These are phyloP conservation scores for Marcusenius ussheri DNA, from an alignment of 2,113 vertebrate species.

Conservation along the genomic window DNA sequence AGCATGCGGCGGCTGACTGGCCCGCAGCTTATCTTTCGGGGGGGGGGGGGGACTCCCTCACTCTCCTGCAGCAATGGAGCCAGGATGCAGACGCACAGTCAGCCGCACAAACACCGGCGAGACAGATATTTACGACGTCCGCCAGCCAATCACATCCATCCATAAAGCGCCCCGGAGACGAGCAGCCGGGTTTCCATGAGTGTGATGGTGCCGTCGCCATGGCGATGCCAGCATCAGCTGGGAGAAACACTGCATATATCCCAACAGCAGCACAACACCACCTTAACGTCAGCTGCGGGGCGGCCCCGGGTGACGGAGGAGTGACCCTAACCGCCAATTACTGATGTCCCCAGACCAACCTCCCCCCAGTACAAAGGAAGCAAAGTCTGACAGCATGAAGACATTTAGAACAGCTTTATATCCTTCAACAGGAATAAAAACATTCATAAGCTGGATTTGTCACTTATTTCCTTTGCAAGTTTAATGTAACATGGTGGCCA, in stretches of 20 bases:
- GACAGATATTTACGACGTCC: not conserved
- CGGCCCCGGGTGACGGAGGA: not conserved
- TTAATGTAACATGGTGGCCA: not conserved
- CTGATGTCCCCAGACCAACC: not conserved
- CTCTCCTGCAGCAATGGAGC: not conserved
- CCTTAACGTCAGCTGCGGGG: not conserved
- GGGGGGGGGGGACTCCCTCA: conserved; percentile 24
- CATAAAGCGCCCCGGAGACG: not conserved
- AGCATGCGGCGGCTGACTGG: conserved; percentile 33
- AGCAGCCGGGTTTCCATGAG: not conserved
- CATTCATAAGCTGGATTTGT: not conserved
- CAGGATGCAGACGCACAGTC: not conserved
- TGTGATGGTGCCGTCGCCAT: not conserved
- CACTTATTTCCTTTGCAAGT: not conserved
- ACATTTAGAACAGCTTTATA: not conserved
- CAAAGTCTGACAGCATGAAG: not conserved
- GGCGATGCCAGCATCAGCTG: not conserved
- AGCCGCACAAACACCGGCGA: not conserved
- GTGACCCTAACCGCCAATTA: not conserved
- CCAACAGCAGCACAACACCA: not conserved
- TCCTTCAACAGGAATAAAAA: not conserved
- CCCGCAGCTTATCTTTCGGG: conserved; percentile 32
- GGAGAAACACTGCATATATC: not conserved
- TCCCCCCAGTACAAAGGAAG: not conserved
- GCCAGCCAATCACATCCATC: not conserved